A percentile compares a stretch with the other conserved stretches of the same genome.
phyloP scores from a whole-genome alignment of 2,797 vertebrate genomes.

The Smutsia temminckii region DNA sequence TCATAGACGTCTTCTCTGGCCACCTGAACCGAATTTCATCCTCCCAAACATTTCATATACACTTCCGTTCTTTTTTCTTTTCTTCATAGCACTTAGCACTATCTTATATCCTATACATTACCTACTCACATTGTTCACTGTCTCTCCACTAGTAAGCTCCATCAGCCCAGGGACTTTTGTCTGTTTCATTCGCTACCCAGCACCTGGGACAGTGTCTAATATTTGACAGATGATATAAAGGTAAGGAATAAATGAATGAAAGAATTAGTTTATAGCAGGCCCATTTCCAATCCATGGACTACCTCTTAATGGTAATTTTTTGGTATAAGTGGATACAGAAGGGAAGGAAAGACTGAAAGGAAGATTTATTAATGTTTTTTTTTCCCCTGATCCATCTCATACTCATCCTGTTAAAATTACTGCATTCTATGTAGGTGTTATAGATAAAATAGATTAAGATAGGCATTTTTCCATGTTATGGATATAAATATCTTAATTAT shows the following conservation, averaged over 20 bases:
- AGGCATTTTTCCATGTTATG: slow-evolving; percentile 63
- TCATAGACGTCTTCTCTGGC: not conserved
- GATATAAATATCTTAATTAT: slow-evolving; percentile 76
- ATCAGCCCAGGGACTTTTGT: not conserved
- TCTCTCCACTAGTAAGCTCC: not conserved
- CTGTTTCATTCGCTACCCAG: not conserved
- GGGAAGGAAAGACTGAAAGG: not conserved
- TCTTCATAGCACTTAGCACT: not conserved
- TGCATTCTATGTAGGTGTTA: slow-evolving; percentile 57
- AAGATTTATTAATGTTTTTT: slow-evolving; percentile 58
- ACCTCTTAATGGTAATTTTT: slow-evolving; percentile 56
- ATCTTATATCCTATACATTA: not conserved
- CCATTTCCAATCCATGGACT: not conserved
- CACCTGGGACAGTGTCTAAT: not conserved
- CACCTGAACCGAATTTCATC: not conserved
- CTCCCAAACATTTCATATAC: not conserved
- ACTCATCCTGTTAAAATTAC: slow-evolving; percentile 56
- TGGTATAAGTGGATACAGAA: slow-evolving; percentile 12
- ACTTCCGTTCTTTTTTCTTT: not conserved
- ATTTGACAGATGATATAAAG: not conserved
- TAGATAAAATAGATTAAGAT: slow-evolving; percentile 66
- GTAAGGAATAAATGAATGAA: not conserved
- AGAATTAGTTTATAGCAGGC: not conserved
- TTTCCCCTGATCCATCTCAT: slow-evolving; percentile 32
- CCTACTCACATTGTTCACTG: not conserved